phyloP scores from a whole-genome alignment of 1,140 invertebrate genomes.

The Caenorhabditis brenneri region DNA sequence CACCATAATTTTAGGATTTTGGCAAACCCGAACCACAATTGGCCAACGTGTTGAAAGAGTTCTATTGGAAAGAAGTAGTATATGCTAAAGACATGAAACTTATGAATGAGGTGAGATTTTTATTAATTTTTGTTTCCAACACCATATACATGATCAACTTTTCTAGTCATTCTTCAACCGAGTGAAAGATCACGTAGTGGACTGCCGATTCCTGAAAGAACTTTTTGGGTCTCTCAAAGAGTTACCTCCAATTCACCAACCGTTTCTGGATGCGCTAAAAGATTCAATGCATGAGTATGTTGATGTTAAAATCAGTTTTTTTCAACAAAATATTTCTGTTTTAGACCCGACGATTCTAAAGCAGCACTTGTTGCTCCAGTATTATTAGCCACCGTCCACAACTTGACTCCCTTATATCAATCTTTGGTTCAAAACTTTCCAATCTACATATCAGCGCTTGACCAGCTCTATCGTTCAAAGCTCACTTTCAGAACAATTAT shows the following conservation, averaged over 20 bases:
- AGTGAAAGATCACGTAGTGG: conserved; percentile 18
- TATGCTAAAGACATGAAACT: conserved; percentile 26
- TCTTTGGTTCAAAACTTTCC: conserved; percentile 53
- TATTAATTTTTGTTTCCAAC: neutral
- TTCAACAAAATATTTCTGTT: neutral
- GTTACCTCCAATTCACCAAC: conserved; percentile 13
- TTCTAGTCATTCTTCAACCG: conserved; percentile 40
- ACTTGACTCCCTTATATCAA: conserved; percentile 49
- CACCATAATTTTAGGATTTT: neutral
- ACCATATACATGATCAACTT: no score
- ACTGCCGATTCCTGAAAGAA: conserved; percentile 39
- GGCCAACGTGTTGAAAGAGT: conserved; percentile 37
- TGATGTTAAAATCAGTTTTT: neutral
- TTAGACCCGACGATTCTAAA: conserved; percentile 36
- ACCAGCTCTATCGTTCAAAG: conserved; percentile 41
- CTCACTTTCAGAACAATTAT: conserved; percentile 34
- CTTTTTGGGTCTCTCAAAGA: conserved; percentile 37
- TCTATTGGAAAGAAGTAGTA: conserved; percentile 36
- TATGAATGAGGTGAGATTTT: conserved; percentile 10
- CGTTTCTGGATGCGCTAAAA: conserved; percentile 29
- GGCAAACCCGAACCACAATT: conserved; percentile 26
- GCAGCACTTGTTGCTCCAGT: conserved; percentile 1
- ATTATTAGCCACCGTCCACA: conserved; percentile 49
- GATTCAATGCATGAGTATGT: conserved; percentile 39
- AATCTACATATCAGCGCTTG: conserved; percentile 52